phyloP scores from a whole-genome alignment of 2,888 invertebrate genomes.

The Drosophila vallismaia region DNA sequence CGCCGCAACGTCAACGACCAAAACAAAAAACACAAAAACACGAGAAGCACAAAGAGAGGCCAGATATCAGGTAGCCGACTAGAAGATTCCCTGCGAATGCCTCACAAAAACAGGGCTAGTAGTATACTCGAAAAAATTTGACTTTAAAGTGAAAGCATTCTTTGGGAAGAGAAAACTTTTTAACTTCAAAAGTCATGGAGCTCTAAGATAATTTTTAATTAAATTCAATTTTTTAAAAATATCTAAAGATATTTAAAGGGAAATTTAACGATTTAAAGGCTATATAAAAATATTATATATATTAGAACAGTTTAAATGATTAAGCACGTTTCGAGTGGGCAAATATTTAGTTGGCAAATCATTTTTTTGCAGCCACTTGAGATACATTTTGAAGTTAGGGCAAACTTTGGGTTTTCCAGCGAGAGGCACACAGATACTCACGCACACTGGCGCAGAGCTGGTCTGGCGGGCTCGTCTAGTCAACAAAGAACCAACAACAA shows the following conservation, averaged over 20 bases:
- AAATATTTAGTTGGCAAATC: constrained; percentile 1
- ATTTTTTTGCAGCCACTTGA: constrained; percentile 1
- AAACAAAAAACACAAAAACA: constrained; percentile 39
- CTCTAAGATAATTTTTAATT: no score
- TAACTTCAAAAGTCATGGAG: no score
- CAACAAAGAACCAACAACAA: constrained; percentile 48
- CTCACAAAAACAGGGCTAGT: background rate
- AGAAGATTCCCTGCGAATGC: constrained; percentile 16
- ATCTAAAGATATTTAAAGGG: background rate
- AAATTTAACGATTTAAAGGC: no score
- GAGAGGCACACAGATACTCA: constrained; percentile 2
- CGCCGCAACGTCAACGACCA: constrained; percentile 47
- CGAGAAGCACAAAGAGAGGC: constrained; percentile 27
- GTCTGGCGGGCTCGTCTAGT: constrained; percentile 44
- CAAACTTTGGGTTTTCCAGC: constrained; percentile 16
- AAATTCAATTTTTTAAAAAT: no score
- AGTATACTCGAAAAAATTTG: background rate
- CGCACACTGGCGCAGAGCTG: constrained; percentile 11
- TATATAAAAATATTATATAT: background rate
- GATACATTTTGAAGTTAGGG: constrained; percentile 9
- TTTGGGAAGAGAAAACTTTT: background rate
- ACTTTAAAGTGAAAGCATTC: background rate
- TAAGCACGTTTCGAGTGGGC: background rate
- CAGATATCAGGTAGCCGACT: constrained; percentile 10
- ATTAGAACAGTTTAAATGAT: background rate